These are phyloP conservation scores for Ophion obscuratus DNA, from an alignment of 2,888 invertebrate species.

Conservation along the genomic window DNA sequence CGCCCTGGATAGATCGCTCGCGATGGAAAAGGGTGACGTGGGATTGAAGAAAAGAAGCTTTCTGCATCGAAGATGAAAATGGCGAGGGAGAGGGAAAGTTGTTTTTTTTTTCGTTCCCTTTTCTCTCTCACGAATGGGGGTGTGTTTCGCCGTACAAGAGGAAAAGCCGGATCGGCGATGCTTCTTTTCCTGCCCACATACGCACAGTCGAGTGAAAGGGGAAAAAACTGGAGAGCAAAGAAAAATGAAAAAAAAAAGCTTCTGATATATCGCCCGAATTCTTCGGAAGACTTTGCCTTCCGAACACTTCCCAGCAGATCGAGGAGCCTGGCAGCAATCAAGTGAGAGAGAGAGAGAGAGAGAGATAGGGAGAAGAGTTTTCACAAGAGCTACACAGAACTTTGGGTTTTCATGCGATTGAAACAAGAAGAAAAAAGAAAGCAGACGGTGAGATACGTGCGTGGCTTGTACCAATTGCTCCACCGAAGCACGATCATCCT, in stretches of 20 bases:
- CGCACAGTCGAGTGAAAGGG: neutral
- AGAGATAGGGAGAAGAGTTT: slow-evolving; percentile 7
- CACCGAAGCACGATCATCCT: slow-evolving; percentile 41
- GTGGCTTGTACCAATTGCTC: slow-evolving; percentile 50
- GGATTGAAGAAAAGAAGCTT: slow-evolving; percentile 24
- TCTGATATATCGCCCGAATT: slow-evolving; percentile 46
- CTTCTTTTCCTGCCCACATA: neutral
- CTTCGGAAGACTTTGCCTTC: slow-evolving; percentile 15
- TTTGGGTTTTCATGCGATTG: slow-evolving; percentile 31
- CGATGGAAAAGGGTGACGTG: slow-evolving; percentile 24
- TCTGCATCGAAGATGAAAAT: slow-evolving; percentile 47
- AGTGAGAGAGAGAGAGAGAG: slow-evolving; percentile 8
- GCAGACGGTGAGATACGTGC: slow-evolving; percentile 33
- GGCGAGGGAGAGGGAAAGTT: neutral
- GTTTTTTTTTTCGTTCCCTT: slow-evolving; percentile 24
- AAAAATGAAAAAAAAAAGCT: slow-evolving; percentile 8
- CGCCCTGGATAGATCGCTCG: slow-evolving; percentile 35
- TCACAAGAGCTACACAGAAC: slow-evolving; percentile 14
- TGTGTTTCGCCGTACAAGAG: neutral
- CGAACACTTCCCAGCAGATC: slow-evolving; percentile 28
- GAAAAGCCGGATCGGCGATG: slow-evolving; percentile 27
- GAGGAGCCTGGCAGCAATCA: neutral
- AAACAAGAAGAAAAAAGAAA: slow-evolving; percentile 21
- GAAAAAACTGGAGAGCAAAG: neutral
- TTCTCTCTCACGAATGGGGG: neutral